Conservation (phyloP, 53 echinoderm and acorn worm genomes). For the Arbacia lixula region DNA sequence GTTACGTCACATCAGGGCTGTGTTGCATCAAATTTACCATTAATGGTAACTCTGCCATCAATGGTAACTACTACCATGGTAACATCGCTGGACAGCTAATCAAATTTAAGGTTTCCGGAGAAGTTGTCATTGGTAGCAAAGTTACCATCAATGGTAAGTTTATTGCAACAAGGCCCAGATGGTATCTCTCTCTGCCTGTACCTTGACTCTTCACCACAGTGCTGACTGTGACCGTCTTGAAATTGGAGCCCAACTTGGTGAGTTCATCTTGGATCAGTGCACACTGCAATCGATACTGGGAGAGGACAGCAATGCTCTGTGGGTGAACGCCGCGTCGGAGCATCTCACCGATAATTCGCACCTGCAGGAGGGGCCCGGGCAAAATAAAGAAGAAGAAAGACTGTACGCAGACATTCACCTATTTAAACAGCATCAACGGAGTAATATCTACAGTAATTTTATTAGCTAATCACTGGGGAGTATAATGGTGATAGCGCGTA, state of each 20-base stretch:
- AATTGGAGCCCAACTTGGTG: background rate
- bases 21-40: too few species aligned
- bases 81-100: too few species aligned
- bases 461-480: too few species aligned
- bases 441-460: too few species aligned
- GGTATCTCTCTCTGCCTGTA: conserved; percentile 76
- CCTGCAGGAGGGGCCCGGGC: conserved; percentile 7
- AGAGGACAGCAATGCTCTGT: conserved; percentile 60
- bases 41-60: too few species aligned
- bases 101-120: too few species aligned
- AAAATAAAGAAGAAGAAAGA: background rate
- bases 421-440: background rate
- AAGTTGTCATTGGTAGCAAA: too few species aligned
- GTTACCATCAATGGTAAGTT: too few species aligned
- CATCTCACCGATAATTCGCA: conserved; percentile 61
- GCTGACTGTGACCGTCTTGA: conserved; percentile 53
- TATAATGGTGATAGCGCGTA: too few species aligned
- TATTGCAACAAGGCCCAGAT: conserved; percentile 65
- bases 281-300: conserved; percentile 89
- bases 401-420: background rate
- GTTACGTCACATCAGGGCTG: too few species aligned
- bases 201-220: conserved; percentile 93
- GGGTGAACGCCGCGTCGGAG: conserved; percentile 29
- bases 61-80: too few species aligned
- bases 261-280: conserved; percentile 60